Evolutionary conservation across 2,888 invertebrate genomes (phyloP), one percentile per base, ranked within the genome.

Genomic region (Diaprepes abbreviatus): DNA sequence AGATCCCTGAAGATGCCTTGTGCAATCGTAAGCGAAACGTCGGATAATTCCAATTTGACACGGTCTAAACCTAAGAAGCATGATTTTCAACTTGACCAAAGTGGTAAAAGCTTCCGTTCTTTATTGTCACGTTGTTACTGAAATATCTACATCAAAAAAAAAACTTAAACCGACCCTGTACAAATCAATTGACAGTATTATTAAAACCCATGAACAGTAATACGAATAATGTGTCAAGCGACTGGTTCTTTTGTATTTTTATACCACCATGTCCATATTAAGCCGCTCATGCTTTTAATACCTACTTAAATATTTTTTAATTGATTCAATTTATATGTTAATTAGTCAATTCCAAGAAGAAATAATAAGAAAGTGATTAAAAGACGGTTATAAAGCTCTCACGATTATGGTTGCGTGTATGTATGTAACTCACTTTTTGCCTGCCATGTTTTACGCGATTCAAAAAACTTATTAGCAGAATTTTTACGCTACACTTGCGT

Each of bases 241-340:
- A 45, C 45, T 33, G 19, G 54, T 55, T 55, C 19, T 55, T 48
- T 55, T 55, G 19, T 36, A 36, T 55, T 55, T 33, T 36, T 36
- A 36, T 55, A 55, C 36, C 55, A n/a, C 21, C 35, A 55, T 35
- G 35, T 17, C 54, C 54, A 54, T 35, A 54, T 55, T 36, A 55
- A 36, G 54, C 6, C 35, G 10, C 54, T 19, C 54, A 19, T n/a
- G 36, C 28, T 55, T 6, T 7, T 28, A 28, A 50, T 28, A 12
- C 28, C 48, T 24, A 55, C 55, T 55, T 35, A 55, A 36, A 55
- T 38, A 36, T n/a, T 24, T 55, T 55, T 55, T 55, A 55, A 55
- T 55, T 55, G 12, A 55, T 55, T 55, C 24, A 35, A 55, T 55
- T 57, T 28, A 36, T 28, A 38, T 43, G 48, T 14, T 50, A 28